Percentiles rank a stretch among this genome's conserved stretches.
Evolutionary conservation across 2,888 invertebrate species (phyloP).

Genomic region (Hirtodrosophila trivittata): DNA sequence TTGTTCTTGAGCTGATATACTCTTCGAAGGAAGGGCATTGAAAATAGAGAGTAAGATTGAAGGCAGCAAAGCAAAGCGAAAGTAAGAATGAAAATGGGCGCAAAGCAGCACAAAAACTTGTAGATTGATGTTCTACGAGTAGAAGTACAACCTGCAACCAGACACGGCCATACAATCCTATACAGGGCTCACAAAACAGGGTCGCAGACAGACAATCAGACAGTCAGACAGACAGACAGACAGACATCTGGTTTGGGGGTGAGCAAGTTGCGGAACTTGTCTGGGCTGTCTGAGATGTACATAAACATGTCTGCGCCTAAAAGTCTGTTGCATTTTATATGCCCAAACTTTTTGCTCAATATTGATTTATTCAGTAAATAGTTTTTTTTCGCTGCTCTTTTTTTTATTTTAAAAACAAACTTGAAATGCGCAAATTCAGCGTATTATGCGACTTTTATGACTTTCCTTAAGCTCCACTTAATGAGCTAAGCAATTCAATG

Average conservation of each 20-base stretch:
- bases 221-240: slow-evolving; percentile 2
- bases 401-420: no score
- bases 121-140: slow-evolving; percentile 18
- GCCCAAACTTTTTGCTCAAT: slow-evolving; percentile 15
- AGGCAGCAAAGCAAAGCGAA: slow-evolving; percentile 34
- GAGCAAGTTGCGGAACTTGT: slow-evolving; percentile 43
- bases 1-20: not conserved
- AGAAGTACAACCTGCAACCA: slow-evolving; percentile 39
- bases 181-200: slow-evolving; percentile 37
- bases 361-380: slow-evolving; percentile 42
- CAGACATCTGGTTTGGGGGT: not conserved
- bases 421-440: no score
- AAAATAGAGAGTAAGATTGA: slow-evolving; percentile 18
- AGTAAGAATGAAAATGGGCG: slow-evolving; percentile 48
- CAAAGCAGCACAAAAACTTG: slow-evolving; percentile 31
- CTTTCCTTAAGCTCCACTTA: no score
- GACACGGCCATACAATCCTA: slow-evolving; percentile 25
- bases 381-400: not conserved
- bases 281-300: slow-evolving; percentile 63
- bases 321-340: slow-evolving; percentile 67
- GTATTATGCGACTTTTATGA: no score
- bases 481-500: no score
- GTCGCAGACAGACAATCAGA: slow-evolving; percentile 37
- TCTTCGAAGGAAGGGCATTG: not conserved
- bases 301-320: slow-evolving; percentile 78